Conservation (phyloP, 2,113 vertebrate species). For the Calypte anna region DNA sequence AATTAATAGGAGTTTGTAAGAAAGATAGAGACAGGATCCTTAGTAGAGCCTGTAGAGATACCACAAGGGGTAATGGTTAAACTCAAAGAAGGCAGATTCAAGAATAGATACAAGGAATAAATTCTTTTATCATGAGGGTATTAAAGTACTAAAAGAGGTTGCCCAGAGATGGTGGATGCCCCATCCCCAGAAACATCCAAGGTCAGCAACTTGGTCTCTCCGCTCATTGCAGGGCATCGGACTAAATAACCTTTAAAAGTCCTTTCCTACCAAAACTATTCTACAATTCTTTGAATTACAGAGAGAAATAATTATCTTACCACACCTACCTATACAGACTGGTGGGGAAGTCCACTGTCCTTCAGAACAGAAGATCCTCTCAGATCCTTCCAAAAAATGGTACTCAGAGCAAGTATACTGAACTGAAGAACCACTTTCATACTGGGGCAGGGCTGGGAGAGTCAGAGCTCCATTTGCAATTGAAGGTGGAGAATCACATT, state of each 20-base stretch:
- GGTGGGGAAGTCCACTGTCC: constrained; percentile 73
- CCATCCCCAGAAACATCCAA: not conserved
- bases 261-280: not conserved
- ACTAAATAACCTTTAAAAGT: not conserved
- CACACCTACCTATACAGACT: constrained; percentile 71
- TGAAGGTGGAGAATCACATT: constrained; percentile 71
- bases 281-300: not conserved
- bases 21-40: not conserved
- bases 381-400: constrained; percentile 73
- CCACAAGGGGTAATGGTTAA: not conserved
- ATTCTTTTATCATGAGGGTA: not conserved
- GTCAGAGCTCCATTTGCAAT: constrained; percentile 64
- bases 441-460: not conserved
- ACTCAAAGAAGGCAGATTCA: not conserved
- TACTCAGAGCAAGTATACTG: constrained; percentile 71
- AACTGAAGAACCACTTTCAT: constrained; percentile 71
- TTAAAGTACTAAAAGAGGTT: not conserved
- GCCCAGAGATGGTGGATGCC: not conserved
- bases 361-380: constrained; percentile 54
- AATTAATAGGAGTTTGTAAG: not conserved
- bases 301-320: not conserved
- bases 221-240: not conserved
- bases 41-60: not conserved
- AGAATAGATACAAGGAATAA: not conserved
- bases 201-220: not conserved